Base-by-base conservation (phyloP, 2,797 vertebrate species). In the Denticeps clupeoides region DNA sequence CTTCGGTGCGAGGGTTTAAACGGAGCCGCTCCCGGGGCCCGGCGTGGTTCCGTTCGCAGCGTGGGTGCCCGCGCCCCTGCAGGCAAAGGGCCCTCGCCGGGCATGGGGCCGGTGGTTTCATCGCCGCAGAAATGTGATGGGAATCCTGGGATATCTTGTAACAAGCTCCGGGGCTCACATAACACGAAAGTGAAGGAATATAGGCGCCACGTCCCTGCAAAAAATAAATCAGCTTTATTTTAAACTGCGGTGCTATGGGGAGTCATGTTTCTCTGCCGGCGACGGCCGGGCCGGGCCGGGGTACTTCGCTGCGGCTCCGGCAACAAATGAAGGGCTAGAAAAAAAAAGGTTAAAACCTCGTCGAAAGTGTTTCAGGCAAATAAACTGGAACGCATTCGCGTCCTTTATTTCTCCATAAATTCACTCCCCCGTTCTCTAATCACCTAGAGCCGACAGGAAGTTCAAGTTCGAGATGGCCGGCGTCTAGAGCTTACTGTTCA, bases 221-320 rank as follows among this genome's bases (percentile, higher is more conserved):
- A 85, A 64, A 81, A 75, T 82, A 83, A 80, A 77, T 77, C 74
- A 59, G 47, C 64, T 68, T 80, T 86, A 82, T 79, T 82, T 82
- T 84, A 80, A 78, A 74, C 71, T 13, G 59, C 59, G 50, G 58
- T 61, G 78, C 72, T 72, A 60, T 53, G 63, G 48, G 70, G 70
- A 64, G 60, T 81, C 56, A 25, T 61, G 57, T 85, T 78, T 80
- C 80, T 63, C 38, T 24, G 33, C 38, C 57, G 70, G 74, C 72
- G 65, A 51, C 42, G 56, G 47, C 32, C 29, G 64, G 49, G 66
- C 69, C 32, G 29, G 24, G n/a, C 19, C n/a, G 41, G 10, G 22
- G n/a, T n/a, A n/a, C n/a, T n/a, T n/a, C n/a, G n/a, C n/a, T n/a
- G n/a, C n/a, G n/a, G n/a, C n/a, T n/a, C n/a, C n/a, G n/a, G n/a